Conservation (phyloP, 1,140 invertebrate species). For the Megathymus violae region DNA sequence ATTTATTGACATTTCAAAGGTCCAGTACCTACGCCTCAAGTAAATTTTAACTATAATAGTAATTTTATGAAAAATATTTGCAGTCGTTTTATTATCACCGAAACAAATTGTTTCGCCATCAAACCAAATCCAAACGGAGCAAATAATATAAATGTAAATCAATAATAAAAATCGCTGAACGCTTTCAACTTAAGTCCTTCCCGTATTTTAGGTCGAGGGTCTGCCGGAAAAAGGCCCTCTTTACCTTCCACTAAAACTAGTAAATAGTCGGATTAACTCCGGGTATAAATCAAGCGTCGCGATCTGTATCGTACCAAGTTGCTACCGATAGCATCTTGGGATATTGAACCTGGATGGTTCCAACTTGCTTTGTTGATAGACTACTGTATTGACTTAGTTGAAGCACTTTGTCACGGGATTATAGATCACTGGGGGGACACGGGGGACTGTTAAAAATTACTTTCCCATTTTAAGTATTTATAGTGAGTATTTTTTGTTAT, state of each 20-base stretch:
- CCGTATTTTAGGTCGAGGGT: conserved; percentile 47
- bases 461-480: too few relatives aligned
- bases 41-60: too few relatives aligned
- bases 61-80: too few relatives aligned
- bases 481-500: background rate
- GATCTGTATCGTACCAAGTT: conserved; percentile 46
- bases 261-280: conserved; percentile 81
- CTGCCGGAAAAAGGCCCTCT: conserved; percentile 72
- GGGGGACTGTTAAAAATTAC: too few relatives aligned
- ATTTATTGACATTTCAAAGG: too few relatives aligned
- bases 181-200: conserved; percentile 28
- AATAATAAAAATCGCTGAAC: conserved; percentile 36
- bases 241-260: conserved; percentile 81
- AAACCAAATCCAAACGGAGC: too few relatives aligned
- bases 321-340: conserved; percentile 50
- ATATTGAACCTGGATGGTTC: conserved; percentile 49
- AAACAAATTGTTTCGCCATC: too few relatives aligned
- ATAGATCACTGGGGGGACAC: background rate
- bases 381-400: conserved; percentile 14
- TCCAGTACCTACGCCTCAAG: too few relatives aligned
- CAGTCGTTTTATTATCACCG: too few relatives aligned
- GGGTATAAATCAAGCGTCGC: conserved; percentile 68
- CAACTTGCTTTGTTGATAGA: conserved; percentile 35
- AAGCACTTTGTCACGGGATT: background rate
- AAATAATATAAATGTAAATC: too few relatives aligned